Evolutionary conservation across 2,797 vertebrate genomes (phyloP).

Genomic region (Channa striata): DNA sequence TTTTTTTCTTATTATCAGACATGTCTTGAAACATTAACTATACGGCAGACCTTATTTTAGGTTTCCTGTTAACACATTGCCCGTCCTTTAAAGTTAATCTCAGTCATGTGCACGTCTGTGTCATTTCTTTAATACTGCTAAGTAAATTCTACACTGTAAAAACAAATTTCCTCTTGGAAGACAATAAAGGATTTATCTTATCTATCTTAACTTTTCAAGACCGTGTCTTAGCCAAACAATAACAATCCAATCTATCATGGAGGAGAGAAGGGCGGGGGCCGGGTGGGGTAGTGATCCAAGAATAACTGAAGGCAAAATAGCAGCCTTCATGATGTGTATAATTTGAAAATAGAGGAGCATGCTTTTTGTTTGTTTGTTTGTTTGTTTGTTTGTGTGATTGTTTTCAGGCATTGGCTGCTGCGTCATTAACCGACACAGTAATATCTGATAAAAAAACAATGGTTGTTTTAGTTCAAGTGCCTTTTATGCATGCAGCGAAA

Average conservation of each 20-base stretch:
- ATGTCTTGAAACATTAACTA: too few relatives aligned
- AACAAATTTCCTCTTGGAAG: conserved; percentile 60
- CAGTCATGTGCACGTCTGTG: conserved; percentile 12
- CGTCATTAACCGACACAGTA: conserved; percentile 5
- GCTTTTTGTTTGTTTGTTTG: conserved; percentile 2
- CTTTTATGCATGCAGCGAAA: conserved; percentile 16
- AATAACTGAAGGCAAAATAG: conserved; percentile 64
- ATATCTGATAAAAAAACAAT: conserved; percentile 22
- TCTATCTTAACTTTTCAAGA: conserved; percentile 49
- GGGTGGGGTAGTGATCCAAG: conserved; percentile 41
- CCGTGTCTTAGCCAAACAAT: conserved; percentile 55
- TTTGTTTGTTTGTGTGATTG: too few relatives aligned
- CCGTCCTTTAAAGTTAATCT: conserved; percentile 8
- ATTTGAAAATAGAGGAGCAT: conserved; percentile 45
- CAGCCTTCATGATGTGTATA: conserved; percentile 60
- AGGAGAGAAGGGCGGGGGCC: conserved; percentile 18
- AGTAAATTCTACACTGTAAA: conserved; percentile 33
- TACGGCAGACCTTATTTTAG: conserved; percentile 4
- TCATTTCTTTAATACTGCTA: conserved; percentile 28
- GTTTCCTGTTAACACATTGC: background rate
- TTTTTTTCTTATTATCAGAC: too few relatives aligned
- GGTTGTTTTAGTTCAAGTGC: conserved; percentile 5
- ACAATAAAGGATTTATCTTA: conserved; percentile 45
- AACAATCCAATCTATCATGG: conserved; percentile 63
- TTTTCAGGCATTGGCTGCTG: conserved; percentile 12